Percentiles rank a stretch among this genome's conserved stretches.
Conservation (phyloP, 30 jellyfish, hydroid and myxozoan genomes). For the Aurelia coerulea region DNA sequence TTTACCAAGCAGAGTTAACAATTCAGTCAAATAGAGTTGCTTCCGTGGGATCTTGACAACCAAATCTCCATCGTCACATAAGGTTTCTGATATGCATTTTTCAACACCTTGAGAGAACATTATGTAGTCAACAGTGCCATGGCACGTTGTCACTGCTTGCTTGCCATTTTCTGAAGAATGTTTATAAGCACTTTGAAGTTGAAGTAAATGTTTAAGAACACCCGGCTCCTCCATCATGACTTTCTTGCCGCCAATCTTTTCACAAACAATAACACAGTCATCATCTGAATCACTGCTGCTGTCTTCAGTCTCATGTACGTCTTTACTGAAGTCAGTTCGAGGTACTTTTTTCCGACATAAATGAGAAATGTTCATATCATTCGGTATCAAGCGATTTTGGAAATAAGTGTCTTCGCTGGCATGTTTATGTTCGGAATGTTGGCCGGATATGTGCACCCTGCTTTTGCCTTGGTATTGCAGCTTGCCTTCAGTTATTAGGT, state of each 20-base stretch:
- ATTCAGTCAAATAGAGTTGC: constrained; percentile 73
- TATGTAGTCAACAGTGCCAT: constrained; percentile 93
- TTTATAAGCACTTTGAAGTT: constrained; percentile 69
- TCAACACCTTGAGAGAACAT: constrained; percentile 67
- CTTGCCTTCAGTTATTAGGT: constrained; percentile 68
- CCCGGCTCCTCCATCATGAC: constrained; percentile 76
- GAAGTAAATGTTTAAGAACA: constrained; percentile 68
- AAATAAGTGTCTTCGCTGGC: not conserved
- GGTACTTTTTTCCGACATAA: constrained; percentile 67
- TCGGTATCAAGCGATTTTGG: constrained; percentile 45
- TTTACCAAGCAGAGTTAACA: constrained; percentile 48
- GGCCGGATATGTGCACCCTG: constrained; percentile 81
- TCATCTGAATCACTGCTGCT: not conserved
- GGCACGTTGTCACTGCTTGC: constrained; percentile 83
- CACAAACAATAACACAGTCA: constrained; percentile 18
- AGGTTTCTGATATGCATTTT: not conserved
- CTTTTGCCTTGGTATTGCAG: constrained; percentile 65
- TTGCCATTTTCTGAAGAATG: constrained; percentile 62
- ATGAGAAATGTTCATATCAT: constrained; percentile 54
- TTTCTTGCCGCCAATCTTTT: not conserved
- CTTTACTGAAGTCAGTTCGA: not conserved
- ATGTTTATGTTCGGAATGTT: constrained; percentile 4
- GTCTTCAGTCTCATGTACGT: not conserved
- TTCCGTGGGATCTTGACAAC: constrained; percentile 9
- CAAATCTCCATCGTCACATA: constrained; percentile 10